These are phyloP conservation scores for Callyntrura sp. DNA, from an alignment of 2,888 invertebrate species.

Conservation along the genomic window DNA sequence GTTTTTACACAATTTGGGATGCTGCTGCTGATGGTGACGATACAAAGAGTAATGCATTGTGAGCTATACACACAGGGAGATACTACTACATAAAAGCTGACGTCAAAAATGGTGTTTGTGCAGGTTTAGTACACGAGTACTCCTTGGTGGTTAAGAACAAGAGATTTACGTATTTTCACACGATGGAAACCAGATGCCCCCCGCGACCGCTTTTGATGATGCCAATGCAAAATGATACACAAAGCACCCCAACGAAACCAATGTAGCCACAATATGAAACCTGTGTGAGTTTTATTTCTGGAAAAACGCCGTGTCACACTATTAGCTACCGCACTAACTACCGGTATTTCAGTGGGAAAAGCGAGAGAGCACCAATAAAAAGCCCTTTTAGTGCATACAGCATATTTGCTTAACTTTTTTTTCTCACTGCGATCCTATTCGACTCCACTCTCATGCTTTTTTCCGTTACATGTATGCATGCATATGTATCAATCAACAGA, in stretches of 20 bases:
- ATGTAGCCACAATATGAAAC: neutral
- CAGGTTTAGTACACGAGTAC: slow-evolving; percentile 22
- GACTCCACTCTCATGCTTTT: too few relatives aligned
- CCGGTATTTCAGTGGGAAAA: slow-evolving; percentile 1
- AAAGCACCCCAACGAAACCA: neutral
- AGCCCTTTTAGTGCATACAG: too few relatives aligned
- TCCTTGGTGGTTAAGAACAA: slow-evolving; percentile 59
- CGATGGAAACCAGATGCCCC: slow-evolving; percentile 77
- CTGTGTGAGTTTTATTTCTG: slow-evolving; percentile 33
- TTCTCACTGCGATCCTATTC: too few relatives aligned
- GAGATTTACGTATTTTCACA: slow-evolving; percentile 73
- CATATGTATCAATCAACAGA: neutral
- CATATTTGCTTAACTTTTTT: too few relatives aligned
- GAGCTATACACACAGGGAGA: neutral
- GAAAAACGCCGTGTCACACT: neutral
- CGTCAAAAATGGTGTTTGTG: slow-evolving; percentile 36
- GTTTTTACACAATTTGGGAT: slow-evolving; percentile 28
- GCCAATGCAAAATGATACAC: slow-evolving; percentile 28
- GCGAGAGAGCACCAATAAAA: neutral
- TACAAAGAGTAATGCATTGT: slow-evolving; percentile 1
- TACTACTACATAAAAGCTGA: slow-evolving; percentile 30
- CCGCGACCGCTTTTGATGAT: slow-evolving; percentile 29
- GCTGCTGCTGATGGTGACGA: neutral
- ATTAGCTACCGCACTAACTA: neutral
- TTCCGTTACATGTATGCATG: neutral